These are phyloP conservation scores for Paedocypris sp. DNA, from an alignment of 2,113 vertebrate species.

Conservation along the genomic window DNA sequence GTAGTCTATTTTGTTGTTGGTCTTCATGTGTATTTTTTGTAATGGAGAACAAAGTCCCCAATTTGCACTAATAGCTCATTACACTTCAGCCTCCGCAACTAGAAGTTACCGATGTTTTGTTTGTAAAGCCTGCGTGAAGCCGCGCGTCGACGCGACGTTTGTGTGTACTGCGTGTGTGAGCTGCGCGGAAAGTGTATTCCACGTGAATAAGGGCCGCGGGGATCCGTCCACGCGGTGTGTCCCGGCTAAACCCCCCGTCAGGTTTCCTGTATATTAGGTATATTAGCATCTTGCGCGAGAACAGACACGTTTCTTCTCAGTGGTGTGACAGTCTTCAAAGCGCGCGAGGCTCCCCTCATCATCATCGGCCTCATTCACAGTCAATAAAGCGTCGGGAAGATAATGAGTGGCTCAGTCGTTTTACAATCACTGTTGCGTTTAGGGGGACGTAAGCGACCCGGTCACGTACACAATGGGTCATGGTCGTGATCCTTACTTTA, in stretches of 20 bases:
- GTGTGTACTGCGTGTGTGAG: slow-evolving; percentile 11
- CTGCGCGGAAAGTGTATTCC: slow-evolving; percentile 24
- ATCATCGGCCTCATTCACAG: not conserved
- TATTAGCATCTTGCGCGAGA: not conserved
- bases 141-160: not conserved
- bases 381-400: not conserved
- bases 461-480: too few relatives aligned
- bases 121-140: not conserved
- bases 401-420: not conserved
- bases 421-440: not conserved
- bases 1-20: too few relatives aligned
- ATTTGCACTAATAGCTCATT: too few relatives aligned
- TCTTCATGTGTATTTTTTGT: too few relatives aligned
- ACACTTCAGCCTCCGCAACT: too few relatives aligned
- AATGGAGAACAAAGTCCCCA: too few relatives aligned
- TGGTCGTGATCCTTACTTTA: too few relatives aligned
- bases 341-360: not conserved
- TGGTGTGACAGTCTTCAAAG: not conserved
- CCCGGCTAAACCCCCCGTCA: not conserved
- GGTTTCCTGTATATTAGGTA: slow-evolving; percentile 30
- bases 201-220: slow-evolving; percentile 7
- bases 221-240: slow-evolving; percentile 5
- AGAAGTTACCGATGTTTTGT: too few relatives aligned
- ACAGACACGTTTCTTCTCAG: not conserved
- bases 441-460: not conserved